A percentile compares a stretch with the other conserved stretches of the same genome.
phyloP scores from a whole-genome alignment of 2,888 invertebrate species.

The Parochlus steinenii region DNA sequence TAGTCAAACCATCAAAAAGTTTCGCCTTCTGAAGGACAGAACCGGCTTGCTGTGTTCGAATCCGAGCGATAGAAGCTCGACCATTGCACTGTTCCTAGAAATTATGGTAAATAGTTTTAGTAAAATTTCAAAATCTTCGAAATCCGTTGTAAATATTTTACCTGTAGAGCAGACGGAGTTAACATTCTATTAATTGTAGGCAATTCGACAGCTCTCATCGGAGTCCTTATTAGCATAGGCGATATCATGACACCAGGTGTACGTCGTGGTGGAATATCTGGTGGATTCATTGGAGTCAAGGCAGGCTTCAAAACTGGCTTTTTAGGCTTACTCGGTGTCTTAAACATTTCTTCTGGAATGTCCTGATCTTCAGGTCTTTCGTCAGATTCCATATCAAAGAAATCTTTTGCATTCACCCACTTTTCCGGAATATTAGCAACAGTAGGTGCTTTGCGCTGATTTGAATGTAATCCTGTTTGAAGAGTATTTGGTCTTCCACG shows the following conservation, averaged over 20 bases:
- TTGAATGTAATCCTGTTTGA: constrained; percentile 7
- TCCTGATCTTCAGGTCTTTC: not conserved
- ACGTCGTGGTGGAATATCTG: not conserved
- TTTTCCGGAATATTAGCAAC: constrained; percentile 19
- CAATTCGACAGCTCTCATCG: not conserved
- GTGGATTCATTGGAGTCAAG: too few species aligned
- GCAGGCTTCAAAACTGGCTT: too few species aligned
- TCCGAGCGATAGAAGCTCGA: constrained; percentile 52
- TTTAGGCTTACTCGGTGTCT: constrained; percentile 6
- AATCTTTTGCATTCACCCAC: constrained; percentile 29
- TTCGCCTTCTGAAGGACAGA: constrained; percentile 66
- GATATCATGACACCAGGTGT: constrained; percentile 16
- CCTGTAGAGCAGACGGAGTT: constrained; percentile 8
- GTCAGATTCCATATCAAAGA: constrained; percentile 20
- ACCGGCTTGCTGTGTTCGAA: constrained; percentile 59
- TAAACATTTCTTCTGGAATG: constrained; percentile 2
- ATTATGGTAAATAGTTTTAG: constrained; percentile 15
- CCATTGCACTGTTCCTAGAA: constrained; percentile 35
- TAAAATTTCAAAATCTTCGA: constrained; percentile 3
- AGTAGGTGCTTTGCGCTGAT: not conserved
- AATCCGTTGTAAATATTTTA: constrained; percentile 12
- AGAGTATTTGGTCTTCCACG: constrained; percentile 33
- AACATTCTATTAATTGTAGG: constrained; percentile 3
- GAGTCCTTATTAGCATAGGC: constrained; percentile 20
- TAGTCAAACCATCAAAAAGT: constrained; percentile 43